A percentile compares a stretch with the other conserved stretches of the same genome.
These are phyloP conservation scores for Poeciliopsis paucimaculata DNA, from an alignment of 2,797 vertebrate genomes.

Conservation along the genomic window DNA sequence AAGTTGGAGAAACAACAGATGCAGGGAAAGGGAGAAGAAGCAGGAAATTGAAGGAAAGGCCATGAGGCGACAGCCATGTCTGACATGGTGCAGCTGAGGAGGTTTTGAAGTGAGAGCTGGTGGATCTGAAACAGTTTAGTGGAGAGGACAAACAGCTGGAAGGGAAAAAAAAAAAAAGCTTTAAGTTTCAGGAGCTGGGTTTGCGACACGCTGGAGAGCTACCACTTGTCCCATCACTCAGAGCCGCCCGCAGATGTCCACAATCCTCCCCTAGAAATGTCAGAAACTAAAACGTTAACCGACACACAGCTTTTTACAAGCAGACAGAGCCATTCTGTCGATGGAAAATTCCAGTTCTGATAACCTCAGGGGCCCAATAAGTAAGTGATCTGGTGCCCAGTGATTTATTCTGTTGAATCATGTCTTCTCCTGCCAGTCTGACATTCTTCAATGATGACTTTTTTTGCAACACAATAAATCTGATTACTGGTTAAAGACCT, in stretches of 20 bases:
- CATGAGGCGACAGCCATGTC: slow-evolving; percentile 17
- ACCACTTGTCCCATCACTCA: slow-evolving; percentile 75
- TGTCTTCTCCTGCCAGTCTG: slow-evolving; percentile 78
- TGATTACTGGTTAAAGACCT: slow-evolving; percentile 71
- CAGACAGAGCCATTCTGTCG: slow-evolving; percentile 40
- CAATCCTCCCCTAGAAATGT: slow-evolving; percentile 50
- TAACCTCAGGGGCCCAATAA: slow-evolving; percentile 74
- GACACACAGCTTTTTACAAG: slow-evolving; percentile 30
- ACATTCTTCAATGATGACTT: slow-evolving; percentile 79
- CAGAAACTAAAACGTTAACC: slow-evolving; percentile 44
- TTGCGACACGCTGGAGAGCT: slow-evolving; percentile 35
- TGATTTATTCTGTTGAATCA: slow-evolving; percentile 79
- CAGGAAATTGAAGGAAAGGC: slow-evolving; percentile 49
- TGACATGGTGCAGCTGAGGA: slow-evolving; percentile 41
- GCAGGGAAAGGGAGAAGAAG: slow-evolving; percentile 37
- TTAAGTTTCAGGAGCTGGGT: slow-evolving; percentile 57
- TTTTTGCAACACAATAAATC: slow-evolving; percentile 67
- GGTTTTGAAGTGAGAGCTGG: slow-evolving; percentile 53
- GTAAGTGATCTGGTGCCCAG: slow-evolving; percentile 76
- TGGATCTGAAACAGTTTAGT: slow-evolving; percentile 45
- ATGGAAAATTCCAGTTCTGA: slow-evolving; percentile 78
- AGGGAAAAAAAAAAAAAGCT: slow-evolving; percentile 40
- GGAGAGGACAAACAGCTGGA: slow-evolving; percentile 75
- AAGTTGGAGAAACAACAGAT: slow-evolving; percentile 64
- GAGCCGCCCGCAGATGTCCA: slow-evolving; percentile 40